phyloP scores from a whole-genome alignment of 1,140 invertebrate genomes.

The Nephila pilipes region DNA sequence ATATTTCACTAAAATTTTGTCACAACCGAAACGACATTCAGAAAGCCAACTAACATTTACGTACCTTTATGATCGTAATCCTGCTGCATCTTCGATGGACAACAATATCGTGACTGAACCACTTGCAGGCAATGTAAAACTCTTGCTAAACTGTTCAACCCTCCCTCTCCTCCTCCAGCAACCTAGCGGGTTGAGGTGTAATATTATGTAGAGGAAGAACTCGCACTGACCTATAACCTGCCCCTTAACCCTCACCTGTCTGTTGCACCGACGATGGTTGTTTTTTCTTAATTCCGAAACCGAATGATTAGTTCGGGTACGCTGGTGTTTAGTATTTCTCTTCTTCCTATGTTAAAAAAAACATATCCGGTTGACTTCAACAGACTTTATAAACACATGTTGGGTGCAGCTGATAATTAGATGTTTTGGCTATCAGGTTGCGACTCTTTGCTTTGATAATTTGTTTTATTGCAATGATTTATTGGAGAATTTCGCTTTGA shows the following conservation, averaged over 20 bases:
- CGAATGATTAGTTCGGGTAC: background rate
- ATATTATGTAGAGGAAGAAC: constrained; percentile 14
- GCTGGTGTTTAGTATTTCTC: constrained; percentile 22
- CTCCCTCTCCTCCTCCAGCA: background rate
- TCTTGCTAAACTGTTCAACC: background rate
- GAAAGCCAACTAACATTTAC: background rate
- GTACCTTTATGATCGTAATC: background rate
- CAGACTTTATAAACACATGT: background rate
- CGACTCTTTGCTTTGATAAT: background rate
- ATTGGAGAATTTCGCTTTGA: background rate
- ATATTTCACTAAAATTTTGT: background rate
- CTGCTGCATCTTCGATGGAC: constrained; percentile 17
- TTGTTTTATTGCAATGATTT: background rate
- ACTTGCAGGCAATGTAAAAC: background rate
- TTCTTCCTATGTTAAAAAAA: background rate
- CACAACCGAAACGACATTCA: background rate
- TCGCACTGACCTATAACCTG: constrained; percentile 4
- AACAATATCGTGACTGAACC: constrained; percentile 51
- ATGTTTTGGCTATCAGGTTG: background rate
- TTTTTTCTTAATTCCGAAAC: background rate
- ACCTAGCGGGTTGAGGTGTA: background rate
- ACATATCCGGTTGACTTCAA: background rate
- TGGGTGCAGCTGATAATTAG: background rate
- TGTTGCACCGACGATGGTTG: background rate
- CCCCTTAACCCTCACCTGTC: background rate